Base-by-base conservation (phyloP, 2,113 vertebrate genomes). In the Nibea coibor region DNA sequence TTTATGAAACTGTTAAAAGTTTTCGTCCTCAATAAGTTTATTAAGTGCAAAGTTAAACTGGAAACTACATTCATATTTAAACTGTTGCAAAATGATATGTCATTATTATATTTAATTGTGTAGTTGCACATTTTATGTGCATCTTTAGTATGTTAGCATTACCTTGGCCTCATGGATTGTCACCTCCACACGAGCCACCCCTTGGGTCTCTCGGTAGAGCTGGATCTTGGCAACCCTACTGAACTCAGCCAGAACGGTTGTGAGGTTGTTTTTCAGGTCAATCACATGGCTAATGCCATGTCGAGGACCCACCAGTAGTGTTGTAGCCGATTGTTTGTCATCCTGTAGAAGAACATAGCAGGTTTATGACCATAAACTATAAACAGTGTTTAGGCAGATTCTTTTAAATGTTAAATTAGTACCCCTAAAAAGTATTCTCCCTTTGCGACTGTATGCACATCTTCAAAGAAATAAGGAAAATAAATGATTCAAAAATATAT, bases 231-330 rank as follows among this genome's bases (percentile, higher is more conserved):
- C 96, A 92, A 99, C 95, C 48, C 98, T 96, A 90, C 96, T 98
- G 94, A 99, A 99, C 94, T 99, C 98, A 0, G 97, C 95, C 90
- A 99, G 93, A 93, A 99, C 97, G 0, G 98, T 99, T 85, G 98
- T 99, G 51, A 99, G 97, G 94, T 99, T 99, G 90, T 98, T 99
- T 93, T 98, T 99, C 90, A 99, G 95, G 93, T 99, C 98, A 16
- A 99, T 99, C 80, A 99, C 98, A 31, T 99, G 98, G 91, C 98
- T 99, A 90, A 99, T 99, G 73, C 98, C 98, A 0, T 99, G 98
- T 61, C 97, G 97, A 26, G 98, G 98, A 68, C 98, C 98, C 87
- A 99, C 97, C 83, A 99, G 93, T 50, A 99, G 95, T 2, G 95
- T 98, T 76, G 97, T 99, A 78, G 97, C 97, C 10, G 97, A 96